phyloP scores from a whole-genome alignment of 1,140 invertebrate genomes.

The Rhyzopertha dominica region DNA sequence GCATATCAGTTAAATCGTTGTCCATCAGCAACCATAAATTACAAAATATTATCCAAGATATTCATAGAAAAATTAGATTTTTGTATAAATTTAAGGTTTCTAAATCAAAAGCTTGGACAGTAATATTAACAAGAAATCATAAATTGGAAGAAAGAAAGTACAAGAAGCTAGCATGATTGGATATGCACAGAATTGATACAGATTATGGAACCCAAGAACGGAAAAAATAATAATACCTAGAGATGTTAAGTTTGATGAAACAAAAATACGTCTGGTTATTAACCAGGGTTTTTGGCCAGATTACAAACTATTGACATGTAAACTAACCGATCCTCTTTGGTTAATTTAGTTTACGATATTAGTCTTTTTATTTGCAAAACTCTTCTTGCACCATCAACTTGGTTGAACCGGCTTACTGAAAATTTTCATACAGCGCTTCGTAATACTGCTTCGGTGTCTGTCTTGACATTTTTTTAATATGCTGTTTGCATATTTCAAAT shows the following conservation, averaged over 20 bases:
- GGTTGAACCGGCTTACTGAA: no score
- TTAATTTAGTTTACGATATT: no score
- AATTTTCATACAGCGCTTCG: no score
- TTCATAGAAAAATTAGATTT: neutral
- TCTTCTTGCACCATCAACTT: no score
- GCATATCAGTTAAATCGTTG: slow-evolving; percentile 32
- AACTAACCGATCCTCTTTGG: no score
- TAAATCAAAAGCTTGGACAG: neutral
- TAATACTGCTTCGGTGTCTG: no score
- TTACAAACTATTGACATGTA: no score
- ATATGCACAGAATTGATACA: slow-evolving; percentile 8
- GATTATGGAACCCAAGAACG: neutral
- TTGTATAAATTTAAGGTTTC: slow-evolving; percentile 8
- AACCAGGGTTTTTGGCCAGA: no score
- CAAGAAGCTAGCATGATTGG: slow-evolving; percentile 6
- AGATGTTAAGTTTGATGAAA: slow-evolving; percentile 15
- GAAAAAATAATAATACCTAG: slow-evolving; percentile 13
- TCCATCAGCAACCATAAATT: slow-evolving; percentile 1
- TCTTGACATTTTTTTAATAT: no score
- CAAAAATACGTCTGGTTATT: no score
- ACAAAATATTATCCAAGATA: slow-evolving; percentile 2
- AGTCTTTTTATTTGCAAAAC: no score
- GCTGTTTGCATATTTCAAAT: no score
- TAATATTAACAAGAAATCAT: slow-evolving; percentile 1
- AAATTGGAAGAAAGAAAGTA: slow-evolving; percentile 9